These are phyloP conservation scores for Falco punctatus DNA, from an alignment of 2,113 vertebrate genomes.

Conservation along the genomic window DNA sequence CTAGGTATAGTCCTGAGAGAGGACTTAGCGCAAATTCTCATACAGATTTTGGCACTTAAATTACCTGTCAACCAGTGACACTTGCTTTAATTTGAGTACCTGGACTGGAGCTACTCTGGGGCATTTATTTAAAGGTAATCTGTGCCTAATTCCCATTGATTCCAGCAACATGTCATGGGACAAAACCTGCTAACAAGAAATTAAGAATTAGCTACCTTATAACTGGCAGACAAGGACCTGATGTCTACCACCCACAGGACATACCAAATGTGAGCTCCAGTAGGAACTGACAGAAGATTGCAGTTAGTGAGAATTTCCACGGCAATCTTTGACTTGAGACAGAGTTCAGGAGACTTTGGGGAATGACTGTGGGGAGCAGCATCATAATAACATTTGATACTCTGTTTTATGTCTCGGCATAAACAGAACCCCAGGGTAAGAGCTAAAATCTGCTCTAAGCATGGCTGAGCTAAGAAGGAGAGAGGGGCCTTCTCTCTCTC, in stretches of 20 bases:
- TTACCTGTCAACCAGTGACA: slow-evolving; percentile 11
- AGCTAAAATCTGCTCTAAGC: not conserved
- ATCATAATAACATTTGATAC: not conserved
- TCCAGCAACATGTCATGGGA: not conserved
- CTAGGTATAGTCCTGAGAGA: slow-evolving; percentile 8
- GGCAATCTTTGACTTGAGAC: not conserved
- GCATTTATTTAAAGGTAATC: not conserved
- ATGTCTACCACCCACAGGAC: not conserved
- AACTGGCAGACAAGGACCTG: not conserved
- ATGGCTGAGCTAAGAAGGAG: not conserved
- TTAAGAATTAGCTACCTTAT: not conserved
- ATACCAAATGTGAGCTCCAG: not conserved
- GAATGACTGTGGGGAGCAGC: not conserved
- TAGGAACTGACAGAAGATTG: not conserved
- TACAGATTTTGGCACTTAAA: slow-evolving; percentile 37
- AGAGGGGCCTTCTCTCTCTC: not conserved
- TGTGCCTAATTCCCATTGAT: not conserved
- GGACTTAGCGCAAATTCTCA: not conserved
- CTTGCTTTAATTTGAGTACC: slow-evolving; percentile 2
- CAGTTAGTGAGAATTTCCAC: not conserved
- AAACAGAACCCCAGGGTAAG: not conserved
- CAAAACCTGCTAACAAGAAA: not conserved
- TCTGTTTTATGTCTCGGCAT: not conserved
- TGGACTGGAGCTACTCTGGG: not conserved
- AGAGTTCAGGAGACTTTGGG: not conserved